A percentile compares a stretch with the other conserved stretches of the same genome.
phyloP scores from a whole-genome alignment of 1,140 invertebrate genomes.

The Neodiprion lecontei region DNA sequence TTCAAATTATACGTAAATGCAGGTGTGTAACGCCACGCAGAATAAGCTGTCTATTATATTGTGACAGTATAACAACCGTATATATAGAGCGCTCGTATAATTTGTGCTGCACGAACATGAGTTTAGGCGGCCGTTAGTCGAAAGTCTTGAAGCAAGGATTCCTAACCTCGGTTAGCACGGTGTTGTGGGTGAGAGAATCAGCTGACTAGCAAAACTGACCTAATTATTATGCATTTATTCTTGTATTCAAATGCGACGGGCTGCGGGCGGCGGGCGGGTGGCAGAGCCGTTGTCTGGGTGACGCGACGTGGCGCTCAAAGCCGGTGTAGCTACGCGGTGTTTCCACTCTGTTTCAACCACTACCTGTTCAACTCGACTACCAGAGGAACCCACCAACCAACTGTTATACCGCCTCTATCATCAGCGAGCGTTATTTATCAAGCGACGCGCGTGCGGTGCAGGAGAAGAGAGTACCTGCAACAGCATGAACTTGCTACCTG shows the following conservation, averaged over 20 bases:
- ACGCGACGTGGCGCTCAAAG: neutral
- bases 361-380: neutral
- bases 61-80: neutral
- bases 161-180: constrained; percentile 3
- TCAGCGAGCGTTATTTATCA: constrained; percentile 1
- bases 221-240: constrained; percentile 66
- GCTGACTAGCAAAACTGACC: constrained; percentile 64
- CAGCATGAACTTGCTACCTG: no score
- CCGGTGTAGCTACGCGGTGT: neutral
- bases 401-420: neutral
- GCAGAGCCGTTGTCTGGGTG: constrained; percentile 37
- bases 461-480: no score
- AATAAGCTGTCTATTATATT: neutral
- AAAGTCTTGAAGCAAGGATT: neutral
- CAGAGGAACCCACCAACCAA: neutral
- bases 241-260: constrained; percentile 60
- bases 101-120: neutral
- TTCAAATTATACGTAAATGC: no score
- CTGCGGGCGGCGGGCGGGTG: constrained; percentile 34
- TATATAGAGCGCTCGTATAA: neutral
- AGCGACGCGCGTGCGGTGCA: neutral
- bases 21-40: no score
- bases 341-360: neutral
- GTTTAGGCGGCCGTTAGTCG: neutral
- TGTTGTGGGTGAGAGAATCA: constrained; percentile 44